phyloP scores from a whole-genome alignment of 2,797 vertebrate species.

The Aulostomus chinensis region DNA sequence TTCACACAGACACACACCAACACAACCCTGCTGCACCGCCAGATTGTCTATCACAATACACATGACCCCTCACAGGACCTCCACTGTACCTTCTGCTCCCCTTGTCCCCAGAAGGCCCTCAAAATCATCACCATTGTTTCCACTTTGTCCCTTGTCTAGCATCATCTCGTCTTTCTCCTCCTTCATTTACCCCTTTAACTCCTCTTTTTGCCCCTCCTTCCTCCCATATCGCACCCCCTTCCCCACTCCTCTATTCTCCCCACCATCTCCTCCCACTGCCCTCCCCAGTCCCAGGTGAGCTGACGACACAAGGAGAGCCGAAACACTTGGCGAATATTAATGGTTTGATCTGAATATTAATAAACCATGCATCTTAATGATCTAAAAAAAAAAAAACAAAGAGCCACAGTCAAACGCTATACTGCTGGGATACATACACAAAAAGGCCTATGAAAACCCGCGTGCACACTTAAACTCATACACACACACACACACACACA shows the following conservation, averaged over 20 bases:
- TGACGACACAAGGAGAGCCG: constrained; percentile 80
- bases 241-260: constrained; percentile 28
- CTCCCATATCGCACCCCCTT: constrained; percentile 9
- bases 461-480: too few species aligned
- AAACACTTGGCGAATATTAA: constrained; percentile 80
- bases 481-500: constrained; percentile 20
- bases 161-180: constrained; percentile 46
- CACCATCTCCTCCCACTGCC: constrained; percentile 47
- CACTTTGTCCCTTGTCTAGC: constrained; percentile 24
- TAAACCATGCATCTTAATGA: constrained; percentile 81
- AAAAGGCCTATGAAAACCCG: too few species aligned
- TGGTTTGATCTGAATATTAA: constrained; percentile 82
- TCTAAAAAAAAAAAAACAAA: constrained; percentile 53
- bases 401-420: constrained; percentile 48
- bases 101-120: constrained; percentile 39
- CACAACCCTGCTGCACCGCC: constrained; percentile 28
- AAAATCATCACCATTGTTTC: constrained; percentile 35
- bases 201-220: constrained; percentile 37
- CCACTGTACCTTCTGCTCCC: constrained; percentile 43
- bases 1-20: too few species aligned
- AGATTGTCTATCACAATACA: constrained; percentile 65
- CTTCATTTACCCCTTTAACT: constrained; percentile 56
- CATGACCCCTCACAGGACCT: constrained; percentile 53
- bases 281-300: constrained; percentile 81
- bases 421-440: constrained; percentile 23